phyloP scores from a whole-genome alignment of 2,113 vertebrate species.

The Grammomys surdaster region DNA sequence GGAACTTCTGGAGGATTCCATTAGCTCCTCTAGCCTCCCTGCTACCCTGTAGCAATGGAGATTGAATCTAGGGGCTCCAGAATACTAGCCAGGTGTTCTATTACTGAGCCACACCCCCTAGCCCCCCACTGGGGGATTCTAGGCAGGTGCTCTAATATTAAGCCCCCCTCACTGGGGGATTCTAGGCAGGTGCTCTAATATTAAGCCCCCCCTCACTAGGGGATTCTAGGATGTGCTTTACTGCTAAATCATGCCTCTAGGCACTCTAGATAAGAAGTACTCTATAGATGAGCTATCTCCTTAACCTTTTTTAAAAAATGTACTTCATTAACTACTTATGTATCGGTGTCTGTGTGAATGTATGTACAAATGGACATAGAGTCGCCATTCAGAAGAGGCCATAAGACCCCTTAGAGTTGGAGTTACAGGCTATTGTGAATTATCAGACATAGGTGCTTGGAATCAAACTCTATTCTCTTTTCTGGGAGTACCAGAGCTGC shows the following conservation, averaged over 20 bases:
- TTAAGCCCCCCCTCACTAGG: background rate
- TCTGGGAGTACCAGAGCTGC: background rate
- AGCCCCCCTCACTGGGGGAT: background rate
- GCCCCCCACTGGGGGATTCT: background rate
- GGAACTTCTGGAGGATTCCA: background rate
- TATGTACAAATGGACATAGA: background rate
- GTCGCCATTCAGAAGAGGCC: background rate
- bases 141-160: background rate
- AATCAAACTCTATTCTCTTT: background rate
- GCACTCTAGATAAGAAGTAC: background rate
- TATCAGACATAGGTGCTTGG: background rate
- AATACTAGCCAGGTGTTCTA: background rate
- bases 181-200: background rate
- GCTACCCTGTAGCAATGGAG: too few relatives aligned
- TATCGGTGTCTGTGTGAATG: background rate
- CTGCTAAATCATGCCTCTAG: background rate
- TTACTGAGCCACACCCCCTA: background rate
- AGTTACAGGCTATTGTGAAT: background rate
- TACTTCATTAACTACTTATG: background rate
- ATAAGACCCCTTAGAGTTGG: background rate
- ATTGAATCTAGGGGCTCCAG: background rate
- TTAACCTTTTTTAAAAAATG: background rate
- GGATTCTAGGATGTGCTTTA: background rate
- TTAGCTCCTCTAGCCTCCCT: background rate
- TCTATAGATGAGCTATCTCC: background rate